Percentiles rank a stretch among this genome's conserved stretches.
phyloP scores from a whole-genome alignment of 53 echinoderm and acorn worm genomes.

The Stichopus horrens region DNA sequence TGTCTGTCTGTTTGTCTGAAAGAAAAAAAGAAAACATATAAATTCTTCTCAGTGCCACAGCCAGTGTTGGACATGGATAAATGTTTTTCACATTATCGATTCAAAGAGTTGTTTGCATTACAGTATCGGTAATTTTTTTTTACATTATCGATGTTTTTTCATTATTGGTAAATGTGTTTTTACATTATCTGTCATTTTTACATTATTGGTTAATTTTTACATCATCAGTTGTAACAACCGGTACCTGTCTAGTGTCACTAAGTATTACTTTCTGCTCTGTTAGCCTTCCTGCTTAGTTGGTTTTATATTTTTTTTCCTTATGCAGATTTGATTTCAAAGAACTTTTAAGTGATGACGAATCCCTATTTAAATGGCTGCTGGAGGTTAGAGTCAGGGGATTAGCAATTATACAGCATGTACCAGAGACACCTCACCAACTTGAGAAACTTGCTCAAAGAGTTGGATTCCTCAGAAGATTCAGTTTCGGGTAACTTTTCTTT shows the following conservation, averaged over 20 bases:
- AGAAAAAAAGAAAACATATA: too few relatives aligned
- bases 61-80: neutral
- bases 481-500: neutral
- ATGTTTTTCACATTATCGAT: neutral
- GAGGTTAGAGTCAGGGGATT: neutral
- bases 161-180: neutral
- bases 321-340: slow-evolving; percentile 15
- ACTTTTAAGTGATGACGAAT: neutral
- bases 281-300: neutral
- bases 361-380: slow-evolving; percentile 26
- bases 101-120: neutral
- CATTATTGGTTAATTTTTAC: too few relatives aligned
- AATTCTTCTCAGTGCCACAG: too few relatives aligned
- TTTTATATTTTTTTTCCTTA: neutral
- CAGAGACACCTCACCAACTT: slow-evolving; percentile 10
- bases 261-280: neutral
- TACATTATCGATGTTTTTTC: too few relatives aligned
- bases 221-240: neutral
- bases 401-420: neutral
- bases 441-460: slow-evolving; percentile 15
- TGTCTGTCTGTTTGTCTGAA: too few relatives aligned
- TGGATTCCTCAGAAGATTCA: slow-evolving; percentile 4
- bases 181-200: too few relatives aligned
- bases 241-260: neutral
- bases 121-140: neutral